Base-by-base conservation (phyloP, 2,888 invertebrate genomes). In the Microctonus hyperodae region DNA sequence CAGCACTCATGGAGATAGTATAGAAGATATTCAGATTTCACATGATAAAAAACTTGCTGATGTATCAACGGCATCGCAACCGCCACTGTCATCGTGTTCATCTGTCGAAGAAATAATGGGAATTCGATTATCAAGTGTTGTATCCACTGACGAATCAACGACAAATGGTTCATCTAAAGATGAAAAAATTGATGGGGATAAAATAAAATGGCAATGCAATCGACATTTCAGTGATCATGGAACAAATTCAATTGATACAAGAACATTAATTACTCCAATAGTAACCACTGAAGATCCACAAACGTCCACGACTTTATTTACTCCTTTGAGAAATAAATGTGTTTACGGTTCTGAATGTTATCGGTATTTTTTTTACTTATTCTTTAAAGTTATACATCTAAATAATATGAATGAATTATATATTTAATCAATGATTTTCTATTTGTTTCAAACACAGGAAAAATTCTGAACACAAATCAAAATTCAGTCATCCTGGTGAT, bases 401-500 rank as follows among this genome's bases (percentile, higher is more conserved):
- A 28, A 57, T 13, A 57, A 20, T 16, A 11, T 33, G n/a, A n/a
- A n/a, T n/a, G n/a, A n/a, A n/a, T n/a, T n/a, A 28, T 28, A 28
- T 28, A 65, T 10, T 51, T 37, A 23, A 50, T 57, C n/a, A 11
- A 48, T 25, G 57, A 22, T 28, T 59, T 64, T 31, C 11, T 16
- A 37, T 58, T 16, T 13, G n/a, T 20, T 53, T 77, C 9, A 1
- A 3, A 1, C 44, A n/a, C 81, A 90, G 91, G 74, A 88, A 86
- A 76, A 91, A 90, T 79, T 83, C 87, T 0, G 80, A 82, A 4
- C 92, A 92, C 79, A 86, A 85, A 72, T 76, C 79, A 16, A 84
- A 88, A 74, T 91, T 86, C 80, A 87, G 88, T 70, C 92, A 92
- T 85, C 90, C 90, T 0, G 83, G 85, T 0, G 91, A 91, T 81